These are phyloP conservation scores for Chouioia cunea DNA, from an alignment of 2,888 invertebrate species.

Conservation along the genomic window DNA sequence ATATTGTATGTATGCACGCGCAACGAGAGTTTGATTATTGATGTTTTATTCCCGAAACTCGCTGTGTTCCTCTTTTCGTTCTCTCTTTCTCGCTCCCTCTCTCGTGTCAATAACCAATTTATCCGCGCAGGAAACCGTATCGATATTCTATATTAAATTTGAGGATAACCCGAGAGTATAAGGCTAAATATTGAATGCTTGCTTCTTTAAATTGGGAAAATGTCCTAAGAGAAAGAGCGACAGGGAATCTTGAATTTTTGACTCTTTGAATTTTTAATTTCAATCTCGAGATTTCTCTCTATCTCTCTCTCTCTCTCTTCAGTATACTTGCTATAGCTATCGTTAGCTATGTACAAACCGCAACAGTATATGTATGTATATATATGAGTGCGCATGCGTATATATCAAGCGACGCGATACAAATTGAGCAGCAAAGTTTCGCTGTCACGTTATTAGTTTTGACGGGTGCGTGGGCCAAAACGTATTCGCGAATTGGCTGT, in stretches of 20 bases:
- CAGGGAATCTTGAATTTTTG: constrained; percentile 41
- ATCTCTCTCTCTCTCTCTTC: constrained; percentile 26
- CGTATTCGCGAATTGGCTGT: constrained; percentile 27
- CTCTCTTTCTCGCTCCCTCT: neutral
- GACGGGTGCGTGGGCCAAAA: neutral
- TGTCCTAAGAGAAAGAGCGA: constrained; percentile 24
- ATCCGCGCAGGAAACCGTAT: constrained; percentile 6
- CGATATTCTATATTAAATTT: constrained; percentile 28
- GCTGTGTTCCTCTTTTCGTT: too few relatives aligned
- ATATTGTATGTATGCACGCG: neutral
- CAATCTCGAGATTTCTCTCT: constrained; percentile 46
- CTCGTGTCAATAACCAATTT: constrained; percentile 35
- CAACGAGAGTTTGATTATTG: constrained; percentile 28
- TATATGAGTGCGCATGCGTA: neutral
- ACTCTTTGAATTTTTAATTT: constrained; percentile 48
- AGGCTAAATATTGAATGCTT: constrained; percentile 29
- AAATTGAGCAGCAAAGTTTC: constrained; percentile 39
- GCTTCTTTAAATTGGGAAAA: constrained; percentile 30
- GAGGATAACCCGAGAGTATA: constrained; percentile 11
- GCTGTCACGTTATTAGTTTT: constrained; percentile 40
- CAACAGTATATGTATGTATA: too few relatives aligned
- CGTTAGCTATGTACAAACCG: too few relatives aligned
- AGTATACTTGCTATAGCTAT: too few relatives aligned
- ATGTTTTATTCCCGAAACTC: constrained; percentile 29
- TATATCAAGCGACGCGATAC: constrained; percentile 24